Evolutionary conservation across 2,888 invertebrate genomes (phyloP).

Genomic region (Spilosoma lubricipeda): DNA sequence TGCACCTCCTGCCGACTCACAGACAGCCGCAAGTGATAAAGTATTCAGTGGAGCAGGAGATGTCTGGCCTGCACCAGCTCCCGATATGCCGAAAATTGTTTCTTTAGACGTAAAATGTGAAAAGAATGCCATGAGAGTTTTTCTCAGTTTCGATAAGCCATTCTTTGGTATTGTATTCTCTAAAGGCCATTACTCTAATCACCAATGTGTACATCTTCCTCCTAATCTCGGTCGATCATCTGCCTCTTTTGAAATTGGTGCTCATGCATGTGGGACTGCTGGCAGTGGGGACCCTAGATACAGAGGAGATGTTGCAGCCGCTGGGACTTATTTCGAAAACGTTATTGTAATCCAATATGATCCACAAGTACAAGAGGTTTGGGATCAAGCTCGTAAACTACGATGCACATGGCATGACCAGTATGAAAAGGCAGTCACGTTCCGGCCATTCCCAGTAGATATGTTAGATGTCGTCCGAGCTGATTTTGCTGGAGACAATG

Average conservation of each 20-base stretch:
- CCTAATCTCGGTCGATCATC: conserved; percentile 94
- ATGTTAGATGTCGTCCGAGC: conserved; percentile 98
- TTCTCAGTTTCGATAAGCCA: conserved; percentile 96
- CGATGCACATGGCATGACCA: conserved; percentile 98
- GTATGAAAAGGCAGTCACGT: conserved; percentile 97
- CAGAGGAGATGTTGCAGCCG: conserved; percentile 94
- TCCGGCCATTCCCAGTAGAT: conserved; percentile 97
- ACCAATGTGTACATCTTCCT: conserved; percentile 96
- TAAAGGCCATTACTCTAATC: conserved; percentile 97
- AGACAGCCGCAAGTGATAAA: conserved; percentile 87
- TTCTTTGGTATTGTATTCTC: conserved; percentile 98
- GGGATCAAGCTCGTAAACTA: conserved; percentile 97
- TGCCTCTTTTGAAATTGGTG: conserved; percentile 96
- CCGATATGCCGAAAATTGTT: conserved; percentile 97
- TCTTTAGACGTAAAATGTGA: conserved; percentile 97
- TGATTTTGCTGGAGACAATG: conserved; percentile 97
- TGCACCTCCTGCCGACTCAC: conserved; percentile 80
- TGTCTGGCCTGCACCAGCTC: conserved; percentile 94
- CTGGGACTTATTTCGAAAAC: conserved; percentile 97
- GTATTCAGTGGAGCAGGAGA: conserved; percentile 89
- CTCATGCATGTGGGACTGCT: conserved; percentile 96
- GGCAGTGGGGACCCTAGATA: conserved; percentile 97
- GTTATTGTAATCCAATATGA: conserved; percentile 97
- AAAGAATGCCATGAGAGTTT: conserved; percentile 97
- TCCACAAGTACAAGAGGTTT: conserved; percentile 97